Evolutionary conservation across 2,797 vertebrate species (phyloP).

Genomic region (Anguilla pacifica): DNA sequence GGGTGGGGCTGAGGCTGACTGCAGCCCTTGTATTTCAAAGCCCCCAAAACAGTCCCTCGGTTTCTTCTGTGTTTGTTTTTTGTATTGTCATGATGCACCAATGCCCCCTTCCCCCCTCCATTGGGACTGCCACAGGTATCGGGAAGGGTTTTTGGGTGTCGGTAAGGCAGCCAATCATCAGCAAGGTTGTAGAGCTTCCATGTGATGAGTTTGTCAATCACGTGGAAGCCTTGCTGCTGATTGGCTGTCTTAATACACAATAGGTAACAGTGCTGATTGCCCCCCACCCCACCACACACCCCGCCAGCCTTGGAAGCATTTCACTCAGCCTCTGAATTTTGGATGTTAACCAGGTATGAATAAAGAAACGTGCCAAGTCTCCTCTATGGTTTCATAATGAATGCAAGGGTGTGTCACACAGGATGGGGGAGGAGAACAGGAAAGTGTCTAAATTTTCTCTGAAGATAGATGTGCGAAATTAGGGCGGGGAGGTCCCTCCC

Average conservation of each 20-base stretch:
- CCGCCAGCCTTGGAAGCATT: too few relatives aligned
- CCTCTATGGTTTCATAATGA: background rate
- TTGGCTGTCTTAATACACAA: too few relatives aligned
- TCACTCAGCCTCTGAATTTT: too few relatives aligned
- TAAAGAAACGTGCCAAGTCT: background rate
- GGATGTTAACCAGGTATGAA: too few relatives aligned
- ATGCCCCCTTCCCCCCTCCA: background rate
- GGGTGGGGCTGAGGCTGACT: too few relatives aligned
- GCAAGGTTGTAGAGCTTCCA: too few relatives aligned
- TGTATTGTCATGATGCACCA: conserved; percentile 9
- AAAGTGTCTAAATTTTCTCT: background rate
- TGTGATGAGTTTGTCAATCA: too few relatives aligned
- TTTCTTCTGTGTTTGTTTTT: conserved; percentile 37
- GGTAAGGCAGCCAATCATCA: too few relatives aligned
- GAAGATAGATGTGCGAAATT: background rate
- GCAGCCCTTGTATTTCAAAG: conserved; percentile 54
- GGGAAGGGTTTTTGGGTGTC: background rate
- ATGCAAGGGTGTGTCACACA: background rate
- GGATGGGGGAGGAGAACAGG: background rate
- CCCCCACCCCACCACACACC: too few relatives aligned
- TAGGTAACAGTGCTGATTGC: too few relatives aligned
- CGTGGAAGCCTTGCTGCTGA: background rate
- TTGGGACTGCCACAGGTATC: background rate
- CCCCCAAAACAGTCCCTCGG: conserved; percentile 38
- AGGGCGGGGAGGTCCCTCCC: too few relatives aligned